phyloP scores from a whole-genome alignment of 1,140 invertebrate species.

The Lepidurus packardi region DNA sequence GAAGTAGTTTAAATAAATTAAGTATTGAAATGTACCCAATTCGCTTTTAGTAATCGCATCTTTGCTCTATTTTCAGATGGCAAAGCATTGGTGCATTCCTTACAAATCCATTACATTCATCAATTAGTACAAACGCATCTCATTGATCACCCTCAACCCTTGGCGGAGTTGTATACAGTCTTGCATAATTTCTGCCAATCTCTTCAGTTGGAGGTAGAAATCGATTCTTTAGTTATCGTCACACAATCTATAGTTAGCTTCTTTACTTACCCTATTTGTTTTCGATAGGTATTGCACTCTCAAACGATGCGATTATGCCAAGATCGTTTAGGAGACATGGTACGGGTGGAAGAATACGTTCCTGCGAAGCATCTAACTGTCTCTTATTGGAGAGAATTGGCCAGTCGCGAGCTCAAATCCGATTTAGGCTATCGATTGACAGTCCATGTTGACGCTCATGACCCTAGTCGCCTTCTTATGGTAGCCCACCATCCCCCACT shows the following conservation, averaged over 20 bases:
- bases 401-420: slow-evolving; percentile 61
- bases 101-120: slow-evolving; percentile 88
- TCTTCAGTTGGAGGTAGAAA: slow-evolving; percentile 72
- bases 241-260: background rate
- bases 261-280: background rate
- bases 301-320: slow-evolving; percentile 82
- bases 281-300: slow-evolving; percentile 68
- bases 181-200: slow-evolving; percentile 93
- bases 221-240: background rate
- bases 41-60: slow-evolving; percentile 30
- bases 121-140: slow-evolving; percentile 82
- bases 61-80: slow-evolving; percentile 62
- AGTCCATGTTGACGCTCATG: slow-evolving; percentile 77
- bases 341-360: slow-evolving; percentile 82
- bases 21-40: slow-evolving; percentile 19
- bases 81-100: slow-evolving; percentile 83
- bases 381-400: slow-evolving; percentile 80
- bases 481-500: slow-evolving; percentile 83
- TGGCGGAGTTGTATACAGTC: slow-evolving; percentile 77
- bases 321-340: slow-evolving; percentile 81
- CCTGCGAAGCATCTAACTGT: slow-evolving; percentile 81
- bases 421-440: slow-evolving; percentile 80
- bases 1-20: slow-evolving; percentile 30
- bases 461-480: slow-evolving; percentile 66
- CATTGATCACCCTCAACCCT: slow-evolving; percentile 69